Evolutionary conservation across 2,113 vertebrate genomes (phyloP).

Genomic region (Passerina amoena): DNA sequence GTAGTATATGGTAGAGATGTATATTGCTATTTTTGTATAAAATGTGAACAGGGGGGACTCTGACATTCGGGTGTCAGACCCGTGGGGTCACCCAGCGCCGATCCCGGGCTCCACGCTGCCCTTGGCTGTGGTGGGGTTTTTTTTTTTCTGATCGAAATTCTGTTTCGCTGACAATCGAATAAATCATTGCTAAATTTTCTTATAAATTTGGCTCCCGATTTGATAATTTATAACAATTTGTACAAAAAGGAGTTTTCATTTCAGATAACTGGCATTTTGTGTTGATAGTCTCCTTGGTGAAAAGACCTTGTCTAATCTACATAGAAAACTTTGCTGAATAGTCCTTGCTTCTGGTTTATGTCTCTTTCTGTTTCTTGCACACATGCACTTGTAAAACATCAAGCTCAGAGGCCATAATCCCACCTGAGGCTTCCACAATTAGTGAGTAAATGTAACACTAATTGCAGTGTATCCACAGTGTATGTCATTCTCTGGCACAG

Average conservation of each 20-base stretch:
- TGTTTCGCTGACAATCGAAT: no score
- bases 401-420: background rate
- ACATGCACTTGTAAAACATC: background rate
- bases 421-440: background rate
- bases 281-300: rapidly evolving
- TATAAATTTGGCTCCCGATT: no score
- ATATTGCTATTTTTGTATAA: no score
- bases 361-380: background rate
- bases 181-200: no score
- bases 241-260: background rate
- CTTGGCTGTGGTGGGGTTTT: no score
- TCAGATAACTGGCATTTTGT: background rate
- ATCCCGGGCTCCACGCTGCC: no score
- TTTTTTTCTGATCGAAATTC: no score
- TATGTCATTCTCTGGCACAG: background rate
- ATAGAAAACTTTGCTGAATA: background rate
- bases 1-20: no score
- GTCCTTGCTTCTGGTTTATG: background rate
- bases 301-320: background rate
- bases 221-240: background rate
- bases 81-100: no score
- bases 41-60: no score
- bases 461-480: background rate
- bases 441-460: background rate
- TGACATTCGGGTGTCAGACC: no score